Conservation (phyloP, 2,797 vertebrate genomes). For the Acanthiza pusilla region DNA sequence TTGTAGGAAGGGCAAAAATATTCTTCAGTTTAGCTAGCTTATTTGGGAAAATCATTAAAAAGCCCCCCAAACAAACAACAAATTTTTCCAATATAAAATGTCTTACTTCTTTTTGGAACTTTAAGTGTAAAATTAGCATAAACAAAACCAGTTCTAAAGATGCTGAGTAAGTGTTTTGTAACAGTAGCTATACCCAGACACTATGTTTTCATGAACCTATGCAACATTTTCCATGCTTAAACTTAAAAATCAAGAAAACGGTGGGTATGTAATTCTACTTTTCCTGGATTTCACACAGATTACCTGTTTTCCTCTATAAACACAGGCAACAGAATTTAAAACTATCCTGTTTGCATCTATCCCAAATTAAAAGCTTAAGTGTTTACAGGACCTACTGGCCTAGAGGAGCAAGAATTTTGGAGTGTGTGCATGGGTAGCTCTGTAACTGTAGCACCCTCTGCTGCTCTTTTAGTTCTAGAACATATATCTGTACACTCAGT, state of each 20-base stretch:
- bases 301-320: not conserved
- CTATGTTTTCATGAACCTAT: not conserved
- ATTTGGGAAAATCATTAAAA: not conserved
- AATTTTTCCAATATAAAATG: not conserved
- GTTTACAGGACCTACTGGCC: not conserved
- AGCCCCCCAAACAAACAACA: not conserved
- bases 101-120: not conserved
- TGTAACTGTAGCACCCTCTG: constrained; percentile 76
- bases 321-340: not conserved
- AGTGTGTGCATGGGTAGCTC: not conserved
- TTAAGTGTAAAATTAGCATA: not conserved
- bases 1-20: not conserved
- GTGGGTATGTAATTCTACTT: not conserved
- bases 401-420: not conserved
- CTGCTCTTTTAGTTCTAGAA: constrained; percentile 61
- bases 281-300: not conserved
- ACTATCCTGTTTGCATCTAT: not conserved
- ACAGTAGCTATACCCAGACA: not conserved
- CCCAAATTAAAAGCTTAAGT: not conserved
- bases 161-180: not conserved
- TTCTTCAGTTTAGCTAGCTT: not conserved
- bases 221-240: not conserved
- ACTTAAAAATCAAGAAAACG: not conserved
- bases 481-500: not conserved
- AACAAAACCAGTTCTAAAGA: not conserved